phyloP scores from a whole-genome alignment of 2,113 vertebrate species.

The Pao palembangensis region DNA sequence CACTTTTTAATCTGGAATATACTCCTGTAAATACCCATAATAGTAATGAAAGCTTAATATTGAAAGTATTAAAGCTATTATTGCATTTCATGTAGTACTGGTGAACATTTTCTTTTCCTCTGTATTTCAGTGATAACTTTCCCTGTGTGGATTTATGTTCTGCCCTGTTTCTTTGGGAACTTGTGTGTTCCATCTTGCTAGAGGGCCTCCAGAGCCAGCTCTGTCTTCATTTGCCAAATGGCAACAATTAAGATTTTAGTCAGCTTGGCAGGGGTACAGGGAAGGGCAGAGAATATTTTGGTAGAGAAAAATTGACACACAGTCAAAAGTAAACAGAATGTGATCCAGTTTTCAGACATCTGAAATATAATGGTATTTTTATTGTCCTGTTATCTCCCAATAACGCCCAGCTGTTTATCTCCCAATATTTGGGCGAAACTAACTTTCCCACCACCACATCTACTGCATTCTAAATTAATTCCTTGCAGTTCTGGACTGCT shows the following conservation, averaged over 20 bases:
- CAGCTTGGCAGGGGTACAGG: constrained; percentile 17
- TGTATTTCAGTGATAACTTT: constrained; percentile 31
- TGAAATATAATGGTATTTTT: too few species aligned
- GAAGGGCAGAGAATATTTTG: constrained; percentile 45
- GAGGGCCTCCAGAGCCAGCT: constrained; percentile 34
- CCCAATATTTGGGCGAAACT: too few species aligned
- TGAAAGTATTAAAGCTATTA: constrained; percentile 3
- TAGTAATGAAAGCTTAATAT: background rate
- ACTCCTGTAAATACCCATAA: too few species aligned
- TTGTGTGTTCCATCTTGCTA: constrained; percentile 33
- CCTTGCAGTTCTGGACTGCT: too few species aligned
- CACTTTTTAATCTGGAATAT: too few species aligned
- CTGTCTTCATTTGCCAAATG: constrained; percentile 51
- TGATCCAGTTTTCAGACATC: too few species aligned
- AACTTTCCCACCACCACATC: too few species aligned
- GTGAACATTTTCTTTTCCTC: constrained; percentile 25
- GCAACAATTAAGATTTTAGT: constrained; percentile 46
- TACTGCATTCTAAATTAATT: too few species aligned
- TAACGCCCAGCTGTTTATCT: too few species aligned
- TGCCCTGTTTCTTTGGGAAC: constrained; percentile 42
- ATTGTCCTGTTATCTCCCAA: too few species aligned
- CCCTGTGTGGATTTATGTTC: constrained; percentile 1
- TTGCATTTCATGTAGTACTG: constrained; percentile 1
- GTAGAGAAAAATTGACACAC: constrained; percentile 24
- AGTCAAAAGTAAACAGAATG: background rate